Evolutionary conservation across 2,888 invertebrate genomes (phyloP).

Genomic region (Timema cristinae): DNA sequence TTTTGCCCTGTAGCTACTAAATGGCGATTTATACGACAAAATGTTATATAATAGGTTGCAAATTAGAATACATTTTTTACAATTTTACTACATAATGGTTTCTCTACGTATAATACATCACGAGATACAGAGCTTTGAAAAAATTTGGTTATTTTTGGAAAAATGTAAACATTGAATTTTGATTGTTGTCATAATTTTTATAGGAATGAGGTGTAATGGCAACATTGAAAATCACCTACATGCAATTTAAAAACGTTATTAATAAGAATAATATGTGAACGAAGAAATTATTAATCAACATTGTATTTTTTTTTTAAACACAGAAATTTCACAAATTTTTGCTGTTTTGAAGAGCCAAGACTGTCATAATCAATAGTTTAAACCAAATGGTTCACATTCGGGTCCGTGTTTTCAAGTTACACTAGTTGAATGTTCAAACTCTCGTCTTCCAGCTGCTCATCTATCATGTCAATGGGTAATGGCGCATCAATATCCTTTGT

Average conservation of each 20-base stretch:
- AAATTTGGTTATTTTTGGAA: background rate
- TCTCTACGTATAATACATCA: background rate
- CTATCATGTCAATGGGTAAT: background rate
- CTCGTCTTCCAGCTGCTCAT: slow-evolving; percentile 7
- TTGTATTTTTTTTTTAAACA: background rate
- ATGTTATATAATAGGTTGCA: background rate
- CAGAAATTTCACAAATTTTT: background rate
- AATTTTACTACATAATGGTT: background rate
- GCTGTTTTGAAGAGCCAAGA: background rate
- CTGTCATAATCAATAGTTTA: background rate
- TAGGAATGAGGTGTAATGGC: background rate
- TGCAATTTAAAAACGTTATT: background rate
- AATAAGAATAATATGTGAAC: background rate
- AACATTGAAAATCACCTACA: background rate
- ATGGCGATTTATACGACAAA: background rate
- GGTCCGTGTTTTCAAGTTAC: background rate
- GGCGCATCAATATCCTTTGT: background rate
- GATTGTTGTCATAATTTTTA: background rate
- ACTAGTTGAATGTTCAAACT: too few species aligned
- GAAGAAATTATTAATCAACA: background rate
- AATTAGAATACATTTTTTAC: background rate
- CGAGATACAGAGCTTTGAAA: background rate
- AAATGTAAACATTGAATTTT: background rate
- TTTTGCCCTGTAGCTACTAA: background rate
- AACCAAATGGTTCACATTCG: background rate